Base-by-base conservation (phyloP, 2,797 vertebrate species). In the Heterohyrax brucei region DNA sequence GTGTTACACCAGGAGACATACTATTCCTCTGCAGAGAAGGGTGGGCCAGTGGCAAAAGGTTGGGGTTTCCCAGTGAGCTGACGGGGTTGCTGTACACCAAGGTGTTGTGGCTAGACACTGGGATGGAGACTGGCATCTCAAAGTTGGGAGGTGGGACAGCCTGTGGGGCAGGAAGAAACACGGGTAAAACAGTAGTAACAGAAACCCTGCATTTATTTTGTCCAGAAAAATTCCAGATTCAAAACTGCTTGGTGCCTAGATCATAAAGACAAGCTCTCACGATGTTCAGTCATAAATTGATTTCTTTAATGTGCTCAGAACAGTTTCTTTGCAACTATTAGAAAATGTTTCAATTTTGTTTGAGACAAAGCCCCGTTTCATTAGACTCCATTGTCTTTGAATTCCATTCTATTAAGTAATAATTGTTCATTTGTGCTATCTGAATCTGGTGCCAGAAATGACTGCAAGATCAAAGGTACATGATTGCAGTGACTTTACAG, bases 71-170 rank as follows among this genome's bases (percentile, higher is more conserved):
- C 98, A 99, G 98, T 2, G 99, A 99, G 97, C 99, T 99, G 78
- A 99, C 99, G 6, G 99, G 99, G 97, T 99, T 99, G 98, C 99
- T 99, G 98, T 99, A 99, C 48, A 99, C 99, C 98, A 99, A 97
- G 98, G 99, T 99, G 99, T 99, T 99, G 98, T 99, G 99, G 98
- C 99, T 99, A 98, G 99, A 99, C 98, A 99, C 99, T 89, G 99
- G 99, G 99, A 99, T 99, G 98, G 99, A 99, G 98, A 99, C 99
- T 61, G 99, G 99, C 99, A 99, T 99, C 98, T 99, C 99, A 73
- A 99, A 99, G 98, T 99, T 99, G 70, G 99, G 99, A 94, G 99
- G 99, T 98, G 99, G 99, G 98, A 99, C 99, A 96, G 99, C 99
- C 99, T 99, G 98, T 96, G 72, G 82, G 93, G 68, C 5, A 70